Evolutionary conservation across 1,140 invertebrate genomes (phyloP).

Genomic region (Pseudachorutes palmiensis): DNA sequence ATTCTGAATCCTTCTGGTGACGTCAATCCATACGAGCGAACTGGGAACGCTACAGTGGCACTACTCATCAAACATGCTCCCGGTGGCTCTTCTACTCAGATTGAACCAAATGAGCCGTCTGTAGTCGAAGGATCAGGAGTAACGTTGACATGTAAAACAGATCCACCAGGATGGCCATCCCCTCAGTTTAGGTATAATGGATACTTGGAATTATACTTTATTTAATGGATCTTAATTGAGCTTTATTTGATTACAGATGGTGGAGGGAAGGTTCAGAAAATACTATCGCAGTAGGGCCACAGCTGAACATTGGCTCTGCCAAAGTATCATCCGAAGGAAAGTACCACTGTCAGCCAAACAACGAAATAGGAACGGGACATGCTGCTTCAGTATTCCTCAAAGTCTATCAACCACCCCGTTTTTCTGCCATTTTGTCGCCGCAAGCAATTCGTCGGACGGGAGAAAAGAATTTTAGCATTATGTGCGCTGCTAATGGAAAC

Average conservation of each 20-base stretch:
- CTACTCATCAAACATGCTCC: conserved; percentile 80
- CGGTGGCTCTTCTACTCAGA: conserved; percentile 67
- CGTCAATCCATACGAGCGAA: conserved; percentile 54
- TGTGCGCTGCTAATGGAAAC: conserved; percentile 76
- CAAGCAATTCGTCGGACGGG: conserved; percentile 53
- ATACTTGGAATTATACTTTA: too few relatives aligned
- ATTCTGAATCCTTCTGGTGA: conserved; percentile 59
- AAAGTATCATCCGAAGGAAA: conserved; percentile 74
- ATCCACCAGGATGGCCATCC: conserved; percentile 77
- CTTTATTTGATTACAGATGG: conserved; percentile 51
- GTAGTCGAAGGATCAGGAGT: conserved; percentile 74
- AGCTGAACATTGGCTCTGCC: conserved; percentile 74
- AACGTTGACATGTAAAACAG: conserved; percentile 74
- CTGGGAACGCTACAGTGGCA: conserved; percentile 64
- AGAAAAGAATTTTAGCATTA: conserved; percentile 67
- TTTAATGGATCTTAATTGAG: too few relatives aligned
- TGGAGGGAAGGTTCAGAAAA: conserved; percentile 63
- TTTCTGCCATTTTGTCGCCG: conserved; percentile 62
- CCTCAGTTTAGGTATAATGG: conserved; percentile 64
- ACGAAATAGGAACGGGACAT: conserved; percentile 76
- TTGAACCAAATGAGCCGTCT: conserved; percentile 71
- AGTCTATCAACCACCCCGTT: conserved; percentile 76
- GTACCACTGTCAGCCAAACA: conserved; percentile 80
- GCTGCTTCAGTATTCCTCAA: conserved; percentile 69
- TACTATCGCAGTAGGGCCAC: conserved; percentile 62